Evolutionary conservation across 1,140 invertebrate species (phyloP), one percentile per base, ranked within the genome.

Genomic region (Arion vulgaris): DNA sequence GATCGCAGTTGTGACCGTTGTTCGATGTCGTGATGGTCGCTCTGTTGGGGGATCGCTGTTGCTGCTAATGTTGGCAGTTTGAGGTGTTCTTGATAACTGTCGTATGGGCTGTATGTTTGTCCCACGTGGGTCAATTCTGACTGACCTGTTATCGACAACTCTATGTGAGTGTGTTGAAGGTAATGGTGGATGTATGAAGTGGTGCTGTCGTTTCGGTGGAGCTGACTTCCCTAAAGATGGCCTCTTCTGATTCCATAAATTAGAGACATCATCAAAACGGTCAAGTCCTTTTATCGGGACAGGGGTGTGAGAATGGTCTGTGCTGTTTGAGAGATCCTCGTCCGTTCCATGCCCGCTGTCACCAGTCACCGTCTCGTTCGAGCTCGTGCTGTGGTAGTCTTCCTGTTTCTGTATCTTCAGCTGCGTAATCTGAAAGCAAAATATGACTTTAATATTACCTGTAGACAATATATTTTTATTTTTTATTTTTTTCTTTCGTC

Each of bases 301-400:
- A 28, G 80, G 75, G 49, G 51, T 39, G 75, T 7, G 71, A 38
- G 53, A 11, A 32, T 82, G 82, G 32, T 82, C 57, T 41, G 74
- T 51, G 71, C 69, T 69, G 81, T 72, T 81, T 72, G 83, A 80
- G 28, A 80, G 2, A 28, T 86, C 85, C 74, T 86, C 85, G 57
- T 86, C 85, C 53, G 81, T 84, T 38, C 85, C 85, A 71, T 84
- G 83, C 4, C 85, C 85, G 77, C 85, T 86, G 83, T 86, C 85
- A 0, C n/a, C 19, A 0, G 83, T 83, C 32, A 75, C 79, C 28
- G 83, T 81, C 51, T 86, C 85, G 2, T 53, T 69, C 11, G 85
- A 86, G 68, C 83, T 86, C 38, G 83, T 84, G 80, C 85, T 84
- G 81, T 84, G 85, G 71, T 83, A 84, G 82, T 86, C 85, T 36